These are phyloP conservation scores for Pseudorasbora parva DNA, from an alignment of 2,113 vertebrate species.

Conservation along the genomic window DNA sequence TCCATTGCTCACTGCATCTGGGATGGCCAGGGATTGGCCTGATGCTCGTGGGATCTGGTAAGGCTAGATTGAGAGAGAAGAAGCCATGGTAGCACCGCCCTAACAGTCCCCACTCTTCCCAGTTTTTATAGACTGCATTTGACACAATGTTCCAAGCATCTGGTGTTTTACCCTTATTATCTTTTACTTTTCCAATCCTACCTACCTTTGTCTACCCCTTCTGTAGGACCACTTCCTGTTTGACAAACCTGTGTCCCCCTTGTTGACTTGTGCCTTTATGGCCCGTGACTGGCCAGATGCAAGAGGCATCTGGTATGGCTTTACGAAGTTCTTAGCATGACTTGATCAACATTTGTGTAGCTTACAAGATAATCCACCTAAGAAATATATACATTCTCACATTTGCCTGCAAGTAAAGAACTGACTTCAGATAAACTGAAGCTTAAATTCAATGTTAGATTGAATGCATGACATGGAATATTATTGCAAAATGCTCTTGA, in stretches of 20 bases:
- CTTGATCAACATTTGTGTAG: background rate
- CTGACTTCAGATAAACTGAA: background rate
- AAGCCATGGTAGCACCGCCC: background rate
- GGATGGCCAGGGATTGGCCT: slow-evolving; percentile 58
- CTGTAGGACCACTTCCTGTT: slow-evolving; percentile 86
- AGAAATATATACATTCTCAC: background rate
- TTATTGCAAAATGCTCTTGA: background rate
- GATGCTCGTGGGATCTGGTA: slow-evolving; percentile 59
- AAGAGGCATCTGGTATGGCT: slow-evolving; percentile 90
- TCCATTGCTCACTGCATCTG: slow-evolving; percentile 67
- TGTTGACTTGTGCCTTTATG: slow-evolving; percentile 81
- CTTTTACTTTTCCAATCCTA: background rate
- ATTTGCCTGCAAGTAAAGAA: background rate
- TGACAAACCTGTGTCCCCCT: slow-evolving; percentile 85
- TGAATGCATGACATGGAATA: background rate
- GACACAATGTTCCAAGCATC: background rate
- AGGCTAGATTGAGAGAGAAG: background rate
- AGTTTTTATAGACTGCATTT: background rate
- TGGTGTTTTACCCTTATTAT: background rate
- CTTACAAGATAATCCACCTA: background rate
- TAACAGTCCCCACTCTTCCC: background rate
- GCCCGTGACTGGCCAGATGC: slow-evolving; percentile 73
- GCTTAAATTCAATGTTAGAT: background rate
- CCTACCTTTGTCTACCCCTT: background rate
- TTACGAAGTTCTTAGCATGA: slow-evolving; percentile 13